phyloP scores from a whole-genome alignment of 1,140 invertebrate species.

The Cotesia chilonis region DNA sequence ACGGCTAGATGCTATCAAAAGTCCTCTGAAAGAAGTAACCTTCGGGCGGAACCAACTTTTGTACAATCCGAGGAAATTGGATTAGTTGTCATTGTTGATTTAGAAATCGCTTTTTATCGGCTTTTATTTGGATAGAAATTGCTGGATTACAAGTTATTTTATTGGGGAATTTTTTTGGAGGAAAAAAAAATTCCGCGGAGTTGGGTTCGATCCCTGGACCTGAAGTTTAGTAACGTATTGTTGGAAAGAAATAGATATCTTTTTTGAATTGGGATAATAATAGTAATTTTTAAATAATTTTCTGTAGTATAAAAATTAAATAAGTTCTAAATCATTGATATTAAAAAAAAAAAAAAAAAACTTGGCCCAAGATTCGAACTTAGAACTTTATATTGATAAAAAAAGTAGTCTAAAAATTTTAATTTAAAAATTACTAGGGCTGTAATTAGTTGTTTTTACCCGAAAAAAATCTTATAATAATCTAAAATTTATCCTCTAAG shows the following conservation, averaged over 20 bases:
- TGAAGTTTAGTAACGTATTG: not conserved
- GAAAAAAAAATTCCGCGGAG: no score
- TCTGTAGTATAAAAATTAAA: no score
- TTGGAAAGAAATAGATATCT: not conserved
- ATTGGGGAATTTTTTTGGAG: not conserved
- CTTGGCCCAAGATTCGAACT: no score
- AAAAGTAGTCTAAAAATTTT: no score
- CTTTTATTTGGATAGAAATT: not conserved
- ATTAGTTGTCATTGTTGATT: constrained; percentile 14
- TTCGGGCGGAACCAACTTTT: constrained; percentile 7
- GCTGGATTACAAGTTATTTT: not conserved
- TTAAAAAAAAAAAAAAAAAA: not conserved
- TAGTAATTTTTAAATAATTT: no score
- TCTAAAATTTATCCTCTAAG: no score
- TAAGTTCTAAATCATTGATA: no score
- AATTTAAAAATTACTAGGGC: no score
- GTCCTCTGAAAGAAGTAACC: not conserved
- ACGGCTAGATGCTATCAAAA: not conserved
- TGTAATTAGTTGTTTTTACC: no score
- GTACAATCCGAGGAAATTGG: constrained; percentile 11
- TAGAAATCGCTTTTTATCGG: not conserved
- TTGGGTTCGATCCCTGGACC: no score
- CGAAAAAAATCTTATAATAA: no score
- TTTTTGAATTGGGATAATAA: not conserved
- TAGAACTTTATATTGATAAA: no score